Evolutionary conservation across 2,797 vertebrate species (phyloP).

Genomic region (Agapornis canus): DNA sequence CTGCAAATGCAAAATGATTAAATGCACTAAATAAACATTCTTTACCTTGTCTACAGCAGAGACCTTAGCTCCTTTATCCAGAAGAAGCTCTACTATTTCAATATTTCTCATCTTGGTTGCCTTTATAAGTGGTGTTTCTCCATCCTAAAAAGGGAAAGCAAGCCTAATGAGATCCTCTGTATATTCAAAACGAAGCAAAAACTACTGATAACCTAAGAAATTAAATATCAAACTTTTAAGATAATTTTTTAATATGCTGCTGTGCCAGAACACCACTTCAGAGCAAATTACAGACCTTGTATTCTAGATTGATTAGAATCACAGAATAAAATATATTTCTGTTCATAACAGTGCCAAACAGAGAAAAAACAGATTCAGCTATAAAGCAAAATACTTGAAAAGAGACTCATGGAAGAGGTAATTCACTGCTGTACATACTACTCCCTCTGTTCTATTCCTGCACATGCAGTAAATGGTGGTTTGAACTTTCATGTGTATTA

Average conservation of each 20-base stretch:
- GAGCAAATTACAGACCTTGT: neutral
- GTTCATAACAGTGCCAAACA: neutral
- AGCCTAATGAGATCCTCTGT: neutral
- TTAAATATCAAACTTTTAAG: neutral
- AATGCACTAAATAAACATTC: neutral
- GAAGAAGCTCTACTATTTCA: constrained; percentile 93
- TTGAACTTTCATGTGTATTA: neutral
- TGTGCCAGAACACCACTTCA: neutral
- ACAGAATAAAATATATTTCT: neutral
- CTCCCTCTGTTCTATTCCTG: neutral
- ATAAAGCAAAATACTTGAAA: neutral
- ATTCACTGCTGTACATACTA: neutral
- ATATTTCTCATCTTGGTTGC: constrained; percentile 98
- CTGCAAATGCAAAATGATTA: neutral
- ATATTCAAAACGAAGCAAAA: neutral
- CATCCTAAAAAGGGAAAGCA: constrained; percentile 81
- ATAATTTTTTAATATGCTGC: neutral
- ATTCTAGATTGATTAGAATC: neutral
- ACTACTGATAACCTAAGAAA: neutral
- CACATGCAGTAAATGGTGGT: neutral
- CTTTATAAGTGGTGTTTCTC: constrained; percentile 94
- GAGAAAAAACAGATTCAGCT: neutral
- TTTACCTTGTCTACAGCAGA: constrained; percentile 93
- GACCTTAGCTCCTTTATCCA: constrained; percentile 97
- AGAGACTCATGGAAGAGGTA: neutral